phyloP scores from a whole-genome alignment of 2,797 vertebrate species.

The Anguilla marmorata region DNA sequence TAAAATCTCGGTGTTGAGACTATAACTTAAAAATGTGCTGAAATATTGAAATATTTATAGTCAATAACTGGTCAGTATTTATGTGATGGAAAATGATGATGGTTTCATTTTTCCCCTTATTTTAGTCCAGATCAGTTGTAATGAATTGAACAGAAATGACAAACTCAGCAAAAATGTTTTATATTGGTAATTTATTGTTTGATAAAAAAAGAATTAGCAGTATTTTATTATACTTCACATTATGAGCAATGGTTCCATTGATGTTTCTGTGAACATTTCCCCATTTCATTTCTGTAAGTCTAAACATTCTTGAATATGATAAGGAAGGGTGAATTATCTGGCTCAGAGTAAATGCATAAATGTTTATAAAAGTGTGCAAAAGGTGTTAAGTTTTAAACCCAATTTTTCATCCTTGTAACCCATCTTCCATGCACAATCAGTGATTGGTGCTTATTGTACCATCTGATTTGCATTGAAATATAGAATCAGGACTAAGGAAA shows the following conservation, averaged over 20 bases:
- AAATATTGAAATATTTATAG: constrained; percentile 70
- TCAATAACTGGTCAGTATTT: constrained; percentile 56
- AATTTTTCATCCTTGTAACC: background rate
- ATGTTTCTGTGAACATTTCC: background rate
- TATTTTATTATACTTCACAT: constrained; percentile 1
- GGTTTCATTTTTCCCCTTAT: constrained; percentile 1
- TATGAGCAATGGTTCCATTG: background rate
- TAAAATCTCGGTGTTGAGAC: constrained; percentile 56
- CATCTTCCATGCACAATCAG: constrained; percentile 6
- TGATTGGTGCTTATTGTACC: background rate
- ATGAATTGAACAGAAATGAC: constrained; percentile 11
- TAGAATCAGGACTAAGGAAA: background rate
- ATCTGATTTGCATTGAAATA: background rate
- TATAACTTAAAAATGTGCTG: constrained; percentile 56
- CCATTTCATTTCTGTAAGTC: background rate
- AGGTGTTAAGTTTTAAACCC: background rate
- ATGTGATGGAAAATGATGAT: constrained; percentile 30
- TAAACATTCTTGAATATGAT: background rate
- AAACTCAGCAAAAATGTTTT: background rate
- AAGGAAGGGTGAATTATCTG: background rate
- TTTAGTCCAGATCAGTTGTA: constrained; percentile 1
- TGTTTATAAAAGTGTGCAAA: background rate
- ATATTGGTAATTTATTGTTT: constrained; percentile 10
- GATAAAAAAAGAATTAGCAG: constrained; percentile 2
- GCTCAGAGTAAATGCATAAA: background rate